Evolutionary conservation across 2,113 vertebrate genomes (phyloP).

Genomic region (Oceanodroma tethys): DNA sequence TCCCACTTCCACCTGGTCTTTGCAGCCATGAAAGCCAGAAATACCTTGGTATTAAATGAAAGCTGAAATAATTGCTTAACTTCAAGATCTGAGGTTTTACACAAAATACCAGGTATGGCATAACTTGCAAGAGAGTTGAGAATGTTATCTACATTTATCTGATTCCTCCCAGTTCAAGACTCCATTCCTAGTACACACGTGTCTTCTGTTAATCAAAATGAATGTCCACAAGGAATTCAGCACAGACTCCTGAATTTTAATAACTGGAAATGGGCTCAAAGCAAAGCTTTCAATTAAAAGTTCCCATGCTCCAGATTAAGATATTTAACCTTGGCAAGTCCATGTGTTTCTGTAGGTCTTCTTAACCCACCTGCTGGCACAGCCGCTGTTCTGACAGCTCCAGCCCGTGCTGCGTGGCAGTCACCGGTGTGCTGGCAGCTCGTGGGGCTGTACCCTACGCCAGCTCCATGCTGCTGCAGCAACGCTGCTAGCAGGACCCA

Average conservation of each 20-base stretch:
- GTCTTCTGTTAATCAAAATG: conserved; percentile 62
- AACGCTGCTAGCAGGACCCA: not conserved
- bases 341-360: not conserved
- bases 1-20: not conserved
- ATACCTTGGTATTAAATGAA: conserved; percentile 37
- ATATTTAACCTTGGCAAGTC: conserved; percentile 58
- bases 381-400: not conserved
- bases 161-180: conserved; percentile 21
- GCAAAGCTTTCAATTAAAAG: conserved; percentile 61
- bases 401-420: not conserved
- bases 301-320: conserved; percentile 45
- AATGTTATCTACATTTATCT: conserved; percentile 48
- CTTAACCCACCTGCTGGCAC: conserved; percentile 9
- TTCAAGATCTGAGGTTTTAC: conserved; percentile 30
- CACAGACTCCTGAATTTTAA: conserved; percentile 59
- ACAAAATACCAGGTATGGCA: not conserved
- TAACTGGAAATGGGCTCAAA: conserved; percentile 50
- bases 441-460: not conserved
- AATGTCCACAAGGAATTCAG: conserved; percentile 62
- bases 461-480: not conserved
- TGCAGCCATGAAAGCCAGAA: conserved; percentile 1
- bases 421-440: not conserved
- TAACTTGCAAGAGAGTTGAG: conserved; percentile 9
- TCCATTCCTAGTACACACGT: conserved; percentile 1
- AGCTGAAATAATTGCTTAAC: conserved; percentile 1